These are phyloP conservation scores for Phoeniculus purpureus DNA, from an alignment of 2,797 vertebrate species.

Conservation along the genomic window DNA sequence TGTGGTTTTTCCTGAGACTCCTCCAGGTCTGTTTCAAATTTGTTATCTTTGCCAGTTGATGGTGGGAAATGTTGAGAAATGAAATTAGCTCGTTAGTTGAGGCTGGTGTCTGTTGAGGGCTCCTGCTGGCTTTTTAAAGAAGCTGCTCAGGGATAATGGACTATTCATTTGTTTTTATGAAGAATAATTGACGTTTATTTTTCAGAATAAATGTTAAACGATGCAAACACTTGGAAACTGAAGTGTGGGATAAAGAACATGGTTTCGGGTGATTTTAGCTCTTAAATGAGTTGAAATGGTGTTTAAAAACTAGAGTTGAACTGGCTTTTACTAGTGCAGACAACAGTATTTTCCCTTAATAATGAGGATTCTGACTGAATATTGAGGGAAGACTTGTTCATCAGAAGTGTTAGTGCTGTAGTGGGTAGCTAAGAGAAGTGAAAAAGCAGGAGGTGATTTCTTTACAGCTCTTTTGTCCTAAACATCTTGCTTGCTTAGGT, in stretches of 20 bases:
- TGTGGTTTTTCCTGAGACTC: not conserved
- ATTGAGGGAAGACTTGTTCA: not conserved
- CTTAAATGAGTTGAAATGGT: not conserved
- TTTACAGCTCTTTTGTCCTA: not conserved
- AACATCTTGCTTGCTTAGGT: not conserved
- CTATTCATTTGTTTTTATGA: not conserved
- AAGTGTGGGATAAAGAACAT: not conserved
- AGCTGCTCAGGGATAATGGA: fast-evolving
- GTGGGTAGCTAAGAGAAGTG: not conserved
- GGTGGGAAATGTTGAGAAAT: not conserved
- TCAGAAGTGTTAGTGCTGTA: fast-evolving
- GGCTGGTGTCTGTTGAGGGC: not conserved
- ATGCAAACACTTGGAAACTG: not conserved
- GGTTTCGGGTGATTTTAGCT: not conserved
- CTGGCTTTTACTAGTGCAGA: not conserved
- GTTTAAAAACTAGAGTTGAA: not conserved
- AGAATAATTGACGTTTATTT: not conserved
- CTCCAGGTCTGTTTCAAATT: not conserved
- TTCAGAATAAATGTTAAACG: not conserved
- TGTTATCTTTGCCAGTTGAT: not conserved
- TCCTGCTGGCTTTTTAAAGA: not conserved
- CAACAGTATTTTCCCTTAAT: not conserved
- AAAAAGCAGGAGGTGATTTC: not conserved
- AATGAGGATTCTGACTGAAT: not conserved
- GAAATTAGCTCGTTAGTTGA: not conserved